Evolutionary conservation across 2,113 vertebrate species (phyloP).

Genomic region (Ammodytes dubius): DNA sequence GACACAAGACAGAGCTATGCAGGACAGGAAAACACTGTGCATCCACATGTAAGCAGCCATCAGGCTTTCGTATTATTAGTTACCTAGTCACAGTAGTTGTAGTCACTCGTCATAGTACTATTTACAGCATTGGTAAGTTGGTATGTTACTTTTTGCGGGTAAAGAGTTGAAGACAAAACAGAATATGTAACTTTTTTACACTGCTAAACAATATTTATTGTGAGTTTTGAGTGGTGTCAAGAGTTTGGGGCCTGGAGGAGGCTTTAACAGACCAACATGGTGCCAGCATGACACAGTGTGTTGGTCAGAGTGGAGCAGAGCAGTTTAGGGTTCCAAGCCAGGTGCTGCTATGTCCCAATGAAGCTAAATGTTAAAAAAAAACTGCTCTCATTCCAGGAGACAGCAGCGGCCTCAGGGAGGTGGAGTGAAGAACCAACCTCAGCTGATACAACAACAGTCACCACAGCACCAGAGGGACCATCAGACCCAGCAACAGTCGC

Average conservation of each 20-base stretch:
- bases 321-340: conserved; percentile 10
- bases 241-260: background rate
- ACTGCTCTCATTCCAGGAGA: conserved; percentile 85
- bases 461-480: conserved; percentile 74
- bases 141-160: background rate
- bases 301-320: background rate
- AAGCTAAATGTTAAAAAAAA: conserved; percentile 54
- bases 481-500: conserved; percentile 69
- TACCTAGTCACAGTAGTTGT: background rate
- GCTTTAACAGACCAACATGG: background rate
- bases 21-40: conserved; percentile 56
- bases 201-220: too few species aligned
- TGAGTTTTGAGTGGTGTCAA: background rate
- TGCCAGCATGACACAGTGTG: background rate
- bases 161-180: background rate
- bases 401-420: conserved; percentile 88
- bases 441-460: conserved; percentile 71
- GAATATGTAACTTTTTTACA: background rate
- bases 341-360: conserved; percentile 33
- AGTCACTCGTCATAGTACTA: conserved; percentile 1
- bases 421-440: conserved; percentile 86
- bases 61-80: conserved; percentile 14
- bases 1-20: conserved; percentile 60
- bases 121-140: background rate
- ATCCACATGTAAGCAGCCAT: conserved; percentile 67